Base-by-base conservation (phyloP, 2,888 invertebrate genomes). In the Steromphala cineraria region DNA sequence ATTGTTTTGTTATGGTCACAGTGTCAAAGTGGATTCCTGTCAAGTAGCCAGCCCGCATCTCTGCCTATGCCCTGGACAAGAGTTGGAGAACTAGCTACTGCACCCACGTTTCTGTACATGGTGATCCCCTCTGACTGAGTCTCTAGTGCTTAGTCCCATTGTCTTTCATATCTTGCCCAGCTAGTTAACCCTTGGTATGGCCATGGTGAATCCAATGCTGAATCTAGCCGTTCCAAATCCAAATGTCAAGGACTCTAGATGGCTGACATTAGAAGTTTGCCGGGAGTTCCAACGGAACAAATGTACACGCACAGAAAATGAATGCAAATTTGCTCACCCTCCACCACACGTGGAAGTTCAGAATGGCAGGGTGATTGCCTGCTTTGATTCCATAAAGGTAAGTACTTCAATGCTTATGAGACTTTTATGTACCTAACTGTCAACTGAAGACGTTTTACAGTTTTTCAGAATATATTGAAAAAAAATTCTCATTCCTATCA, bases 361-460 rank as follows among this genome's bases (percentile, higher is more conserved):
- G 95, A 99, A 99, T 95, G 99, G 99, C 94, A 96, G 99, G 93
- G 99, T 99, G 93, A 99, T 99, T 92, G 99, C 99, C 92, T 99
- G 99, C 96, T 99, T 99, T 96, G 99, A 99, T 95, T 99, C 98
- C 95, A 99, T 99, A 95, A 99, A 99, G 98, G 99, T 99, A 95
- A 95, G 96, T 85, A 15, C 24, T n/a, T n/a, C n/a, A n/a, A n/a
- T n/a, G n/a, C n/a, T n/a, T n/a, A n/a, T n/a, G n/a, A n/a, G n/a
- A n/a, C n/a, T n/a, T n/a, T n/a, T n/a, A n/a, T n/a, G n/a, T n/a
- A n/a, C n/a, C n/a, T n/a, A n/a, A n/a, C n/a, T n/a, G n/a, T n/a
- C n/a, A 4, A 36, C 36, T 36, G 36, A 36, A 4, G 36, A 36
- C 4, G 36, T 36, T 36, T 36, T 36, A 36, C n/a, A n/a, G n/a